Conservation (phyloP, 2,113 vertebrate genomes). For the Formicarius rufipectus region DNA sequence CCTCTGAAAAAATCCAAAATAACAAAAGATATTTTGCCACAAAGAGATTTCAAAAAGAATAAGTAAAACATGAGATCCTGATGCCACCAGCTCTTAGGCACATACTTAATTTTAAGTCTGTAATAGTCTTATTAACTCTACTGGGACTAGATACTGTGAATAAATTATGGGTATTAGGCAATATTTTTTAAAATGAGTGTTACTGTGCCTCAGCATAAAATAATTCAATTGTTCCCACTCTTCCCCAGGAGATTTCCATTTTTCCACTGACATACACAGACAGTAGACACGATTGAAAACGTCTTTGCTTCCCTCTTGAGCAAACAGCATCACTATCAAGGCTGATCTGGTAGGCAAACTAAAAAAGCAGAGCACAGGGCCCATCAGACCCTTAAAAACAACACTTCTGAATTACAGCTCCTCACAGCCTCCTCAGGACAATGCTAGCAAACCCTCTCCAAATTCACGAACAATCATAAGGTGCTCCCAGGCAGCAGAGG, state of each 20-base stretch:
- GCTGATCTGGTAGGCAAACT: not conserved
- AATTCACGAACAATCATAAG: not conserved
- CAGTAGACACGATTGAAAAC: not conserved
- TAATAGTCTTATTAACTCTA: not conserved
- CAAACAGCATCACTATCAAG: not conserved
- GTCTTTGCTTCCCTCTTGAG: not conserved
- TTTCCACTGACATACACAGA: not conserved
- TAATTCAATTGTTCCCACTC: constrained; percentile 6
- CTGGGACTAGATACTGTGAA: not conserved
- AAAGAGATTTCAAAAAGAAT: not conserved
- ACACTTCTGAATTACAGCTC: not conserved
- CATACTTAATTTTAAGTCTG: not conserved
- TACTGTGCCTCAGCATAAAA: constrained; percentile 30
- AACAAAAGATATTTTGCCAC: not conserved
- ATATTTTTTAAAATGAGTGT: not conserved
- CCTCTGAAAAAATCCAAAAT: not conserved
- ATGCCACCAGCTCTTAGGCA: not conserved
- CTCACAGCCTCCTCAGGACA: not conserved
- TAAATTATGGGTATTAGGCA: constrained; percentile 13
- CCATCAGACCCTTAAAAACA: not conserved
- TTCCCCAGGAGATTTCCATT: not conserved
- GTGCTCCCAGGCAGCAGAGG: not conserved
- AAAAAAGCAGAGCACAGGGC: not conserved
- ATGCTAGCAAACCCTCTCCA: not conserved
- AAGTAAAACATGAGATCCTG: not conserved